Evolutionary conservation across 2,797 vertebrate genomes (phyloP).

Genomic region (Morus bassanus): DNA sequence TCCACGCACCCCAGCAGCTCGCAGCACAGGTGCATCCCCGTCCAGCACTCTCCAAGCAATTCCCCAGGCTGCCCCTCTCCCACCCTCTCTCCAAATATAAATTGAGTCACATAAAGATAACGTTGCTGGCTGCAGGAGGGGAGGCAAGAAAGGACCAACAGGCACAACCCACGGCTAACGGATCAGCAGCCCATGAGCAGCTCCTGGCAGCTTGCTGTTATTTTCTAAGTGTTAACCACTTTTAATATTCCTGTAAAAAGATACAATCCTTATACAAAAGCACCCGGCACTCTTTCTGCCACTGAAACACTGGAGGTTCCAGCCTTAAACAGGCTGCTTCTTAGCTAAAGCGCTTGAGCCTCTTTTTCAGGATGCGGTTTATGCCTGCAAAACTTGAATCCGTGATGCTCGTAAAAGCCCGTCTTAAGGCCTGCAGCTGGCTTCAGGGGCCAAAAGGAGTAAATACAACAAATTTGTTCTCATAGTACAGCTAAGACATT

Average conservation of each 20-base stretch:
- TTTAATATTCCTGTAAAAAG: not conserved
- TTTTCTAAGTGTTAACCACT: not conserved
- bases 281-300: not conserved
- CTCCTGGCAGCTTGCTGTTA: fast-evolving
- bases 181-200: fast-evolving
- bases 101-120: not conserved
- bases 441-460: not conserved
- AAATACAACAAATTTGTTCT: not conserved
- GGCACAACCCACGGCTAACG: not conserved
- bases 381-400: not conserved
- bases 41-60: not conserved
- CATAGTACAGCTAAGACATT: not conserved
- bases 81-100: not conserved
- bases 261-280: not conserved
- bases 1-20: not conserved
- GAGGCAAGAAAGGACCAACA: not conserved
- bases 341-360: not conserved
- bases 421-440: not conserved
- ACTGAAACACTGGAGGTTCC: not conserved
- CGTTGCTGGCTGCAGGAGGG: not conserved
- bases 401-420: not conserved
- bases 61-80: not conserved
- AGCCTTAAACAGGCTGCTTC: not conserved
- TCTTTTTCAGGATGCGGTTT: not conserved
- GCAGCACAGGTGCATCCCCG: not conserved